Base-by-base conservation (phyloP, 2,113 vertebrate genomes). In the Pandion haliaetus region DNA sequence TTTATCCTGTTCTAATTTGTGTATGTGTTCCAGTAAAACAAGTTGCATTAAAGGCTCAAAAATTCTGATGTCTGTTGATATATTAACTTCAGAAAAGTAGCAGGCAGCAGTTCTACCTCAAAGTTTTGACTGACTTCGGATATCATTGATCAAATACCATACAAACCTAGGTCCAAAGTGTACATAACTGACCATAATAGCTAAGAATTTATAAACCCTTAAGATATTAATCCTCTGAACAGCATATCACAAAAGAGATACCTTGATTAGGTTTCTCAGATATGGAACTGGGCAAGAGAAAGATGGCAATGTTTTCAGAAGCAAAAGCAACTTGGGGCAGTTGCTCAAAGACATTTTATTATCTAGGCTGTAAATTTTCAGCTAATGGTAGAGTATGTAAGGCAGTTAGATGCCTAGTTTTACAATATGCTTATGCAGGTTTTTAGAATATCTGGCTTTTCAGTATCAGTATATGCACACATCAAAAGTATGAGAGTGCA, bases 241-340 rank as follows among this genome's bases (percentile, higher is more conserved):
- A 63, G 17, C 9, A 8, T 10, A 21, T 16, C 9, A 12, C 7
- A 36, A 58, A 72, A 72, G 31, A 55, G 28, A 63, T 20, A 74
- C 4, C 6, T 5, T 62, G 26, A 31, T 78, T 50, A 29, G 21
- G 7, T 52, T 52, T 58, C 34, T 36, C 49, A 42, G 36, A 28
- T 31, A 63, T 25, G 32, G 20, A 28, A 50, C 3, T 2, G 9
- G 14, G 6, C 12, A 57, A 57, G n/a, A 66, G 20, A 65, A 74
- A 66, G 50, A 40, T 45, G 12, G 7, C 17, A 79, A 61, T 0
- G 0, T 40, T 82, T 57, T 23, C 40, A 40, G 5, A 45, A 50
- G 32, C 6, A 62, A 54, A 78, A 50, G 19, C 25, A 42, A 32
- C 5, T 40, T 61, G 12, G 7, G 23, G 17, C 17, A n/a, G 18